Evolutionary conservation across 2,113 vertebrate genomes (phyloP).

Genomic region (Petromus typicus): DNA sequence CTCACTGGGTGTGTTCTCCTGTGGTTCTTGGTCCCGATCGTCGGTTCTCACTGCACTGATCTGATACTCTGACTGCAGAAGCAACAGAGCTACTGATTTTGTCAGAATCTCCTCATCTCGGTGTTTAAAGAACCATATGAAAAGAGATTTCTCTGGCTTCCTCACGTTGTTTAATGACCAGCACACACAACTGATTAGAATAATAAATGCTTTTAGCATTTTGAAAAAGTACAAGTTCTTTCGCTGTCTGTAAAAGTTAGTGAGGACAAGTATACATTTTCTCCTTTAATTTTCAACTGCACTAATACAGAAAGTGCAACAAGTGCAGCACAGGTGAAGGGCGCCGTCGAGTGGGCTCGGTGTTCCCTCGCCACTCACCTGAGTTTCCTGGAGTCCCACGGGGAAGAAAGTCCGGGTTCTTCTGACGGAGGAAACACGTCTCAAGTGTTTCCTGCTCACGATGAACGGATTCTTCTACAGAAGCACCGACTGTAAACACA

Average conservation of each 20-base stretch:
- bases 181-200: neutral
- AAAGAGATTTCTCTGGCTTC: neutral
- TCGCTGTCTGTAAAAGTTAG: constrained; percentile 66
- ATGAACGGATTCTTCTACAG: neutral
- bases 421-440: neutral
- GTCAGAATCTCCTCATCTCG: neutral
- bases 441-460: neutral
- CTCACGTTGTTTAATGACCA: constrained; percentile 34
- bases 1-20: neutral
- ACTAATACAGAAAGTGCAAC: neutral
- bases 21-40: neutral
- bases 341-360: neutral
- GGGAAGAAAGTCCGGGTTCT: constrained; percentile 2
- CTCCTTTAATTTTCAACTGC: constrained; percentile 62
- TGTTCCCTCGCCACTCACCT: neutral
- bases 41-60: neutral
- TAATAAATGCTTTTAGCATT: constrained; percentile 54
- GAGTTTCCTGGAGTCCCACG: constrained; percentile 16
- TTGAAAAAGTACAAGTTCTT: constrained; percentile 29
- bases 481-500: neutral
- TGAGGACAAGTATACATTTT: constrained; percentile 46
- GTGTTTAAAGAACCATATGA: neutral
- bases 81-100: neutral
- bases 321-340: neutral
- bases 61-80: neutral